Percentiles rank a stretch among this genome's conserved stretches.
phyloP scores from a whole-genome alignment of 2,113 vertebrate species.

The Jacana jacana region DNA sequence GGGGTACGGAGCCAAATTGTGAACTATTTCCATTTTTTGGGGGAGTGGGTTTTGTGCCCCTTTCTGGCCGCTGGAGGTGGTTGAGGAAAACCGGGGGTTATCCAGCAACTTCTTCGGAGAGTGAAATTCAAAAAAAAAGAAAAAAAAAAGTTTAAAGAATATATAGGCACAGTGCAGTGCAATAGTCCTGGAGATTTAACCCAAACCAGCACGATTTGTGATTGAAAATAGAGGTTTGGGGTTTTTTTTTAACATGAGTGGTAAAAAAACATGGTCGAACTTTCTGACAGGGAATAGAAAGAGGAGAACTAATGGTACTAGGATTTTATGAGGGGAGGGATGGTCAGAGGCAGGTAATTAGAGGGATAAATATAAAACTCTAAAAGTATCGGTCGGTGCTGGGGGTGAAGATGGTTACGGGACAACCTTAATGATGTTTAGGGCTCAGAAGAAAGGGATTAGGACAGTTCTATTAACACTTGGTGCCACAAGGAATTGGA shows the following conservation, averaged over 20 bases:
- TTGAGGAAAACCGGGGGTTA: neutral
- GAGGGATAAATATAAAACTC: neutral
- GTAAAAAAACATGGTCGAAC: neutral
- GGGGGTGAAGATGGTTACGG: accelerated
- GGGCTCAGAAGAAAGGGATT: neutral
- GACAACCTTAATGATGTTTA: neutral
- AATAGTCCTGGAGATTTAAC: neutral
- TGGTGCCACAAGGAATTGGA: neutral
- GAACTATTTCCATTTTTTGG: accelerated
- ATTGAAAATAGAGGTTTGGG: neutral
- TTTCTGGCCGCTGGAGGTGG: neutral
- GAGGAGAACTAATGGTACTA: neutral
- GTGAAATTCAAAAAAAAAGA: too few species aligned
- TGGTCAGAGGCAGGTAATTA: neutral
- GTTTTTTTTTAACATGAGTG: neutral
- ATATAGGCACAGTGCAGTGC: too few species aligned
- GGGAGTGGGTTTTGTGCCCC: neutral
- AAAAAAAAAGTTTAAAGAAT: too few species aligned
- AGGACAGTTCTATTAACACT: neutral
- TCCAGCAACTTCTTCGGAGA: too few species aligned
- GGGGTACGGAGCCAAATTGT: accelerated
- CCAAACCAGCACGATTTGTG: neutral
- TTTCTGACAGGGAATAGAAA: neutral
- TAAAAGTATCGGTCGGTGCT: neutral
- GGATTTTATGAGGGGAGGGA: neutral